A percentile compares a stretch with the other conserved stretches of the same genome.
phyloP scores from a whole-genome alignment of 2,888 invertebrate genomes.

The Phalera bucephala region DNA sequence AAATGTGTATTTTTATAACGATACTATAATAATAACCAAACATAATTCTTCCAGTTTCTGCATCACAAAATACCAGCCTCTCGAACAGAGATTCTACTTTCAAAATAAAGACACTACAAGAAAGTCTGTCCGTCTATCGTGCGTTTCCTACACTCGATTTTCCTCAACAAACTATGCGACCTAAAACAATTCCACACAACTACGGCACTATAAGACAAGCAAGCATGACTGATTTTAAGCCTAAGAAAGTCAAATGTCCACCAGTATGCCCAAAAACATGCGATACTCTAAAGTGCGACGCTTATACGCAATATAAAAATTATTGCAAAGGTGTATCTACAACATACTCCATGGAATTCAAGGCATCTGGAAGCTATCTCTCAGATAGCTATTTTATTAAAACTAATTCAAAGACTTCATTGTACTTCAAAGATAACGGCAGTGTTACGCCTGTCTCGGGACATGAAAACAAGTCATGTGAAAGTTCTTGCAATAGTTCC shows the following conservation, averaged over 20 bases:
- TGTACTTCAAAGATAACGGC: conserved; percentile 10
- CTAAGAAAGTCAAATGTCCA: neutral
- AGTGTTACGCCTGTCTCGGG: conserved; percentile 2
- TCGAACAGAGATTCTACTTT: neutral
- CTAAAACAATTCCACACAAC: neutral
- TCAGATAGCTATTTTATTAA: conserved; percentile 15
- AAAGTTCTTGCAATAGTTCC: conserved; percentile 27
- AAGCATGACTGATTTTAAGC: conserved; percentile 4
- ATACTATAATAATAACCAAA: neutral
- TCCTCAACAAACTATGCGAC: neutral
- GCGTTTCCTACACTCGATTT: neutral
- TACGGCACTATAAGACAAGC: neutral
- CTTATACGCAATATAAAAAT: conserved; percentile 8
- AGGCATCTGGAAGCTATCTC: conserved; percentile 8
- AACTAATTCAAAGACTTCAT: conserved; percentile 5
- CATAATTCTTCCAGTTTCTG: neutral
- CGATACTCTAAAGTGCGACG: conserved; percentile 6
- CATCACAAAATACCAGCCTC: neutral
- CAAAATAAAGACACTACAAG: neutral
- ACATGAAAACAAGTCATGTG: conserved; percentile 10
- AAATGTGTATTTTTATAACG: too few relatives aligned
- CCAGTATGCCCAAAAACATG: neutral
- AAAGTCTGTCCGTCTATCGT: neutral
- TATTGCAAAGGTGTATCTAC: conserved; percentile 6
- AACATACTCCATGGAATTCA: conserved; percentile 6